phyloP scores from a whole-genome alignment of 2,888 invertebrate genomes.

The Gryllus longicercus region DNA sequence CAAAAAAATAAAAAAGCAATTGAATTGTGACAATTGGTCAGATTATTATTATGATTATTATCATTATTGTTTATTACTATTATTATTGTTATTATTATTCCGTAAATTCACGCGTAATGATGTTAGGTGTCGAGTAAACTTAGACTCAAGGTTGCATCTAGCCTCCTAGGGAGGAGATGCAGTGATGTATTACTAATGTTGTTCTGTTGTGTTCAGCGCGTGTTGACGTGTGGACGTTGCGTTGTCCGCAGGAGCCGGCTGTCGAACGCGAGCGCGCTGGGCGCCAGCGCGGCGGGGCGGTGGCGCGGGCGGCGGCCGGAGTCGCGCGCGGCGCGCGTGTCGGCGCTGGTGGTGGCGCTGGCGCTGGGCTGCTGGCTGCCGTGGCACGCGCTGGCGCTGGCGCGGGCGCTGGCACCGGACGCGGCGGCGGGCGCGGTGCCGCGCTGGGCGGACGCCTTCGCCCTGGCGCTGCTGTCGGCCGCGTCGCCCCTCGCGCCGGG shows the following conservation, averaged over 20 bases:
- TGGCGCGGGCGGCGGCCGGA: slow-evolving; percentile 62
- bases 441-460: slow-evolving; percentile 42
- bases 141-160: too few relatives aligned
- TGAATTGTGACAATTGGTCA: too few relatives aligned
- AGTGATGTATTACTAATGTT: neutral
- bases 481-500: slow-evolving; percentile 68
- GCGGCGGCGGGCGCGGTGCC: slow-evolving; percentile 40
- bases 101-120: too few relatives aligned
- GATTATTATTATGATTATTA: too few relatives aligned
- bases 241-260: slow-evolving; percentile 75
- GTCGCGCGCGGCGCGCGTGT: slow-evolving; percentile 83
- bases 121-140: too few relatives aligned
- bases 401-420: slow-evolving; percentile 44
- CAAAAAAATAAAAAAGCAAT: too few relatives aligned
- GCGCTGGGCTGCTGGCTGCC: slow-evolving; percentile 58
- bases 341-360: slow-evolving; percentile 72
- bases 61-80: too few relatives aligned
- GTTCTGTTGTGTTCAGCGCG: too few relatives aligned
- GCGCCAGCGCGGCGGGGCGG: slow-evolving; percentile 50
- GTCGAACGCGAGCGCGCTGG: slow-evolving; percentile 78
- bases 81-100: too few relatives aligned
- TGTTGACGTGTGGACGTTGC: slow-evolving; percentile 49
- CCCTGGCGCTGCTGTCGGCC: slow-evolving; percentile 52
- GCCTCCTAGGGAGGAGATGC: too few relatives aligned
- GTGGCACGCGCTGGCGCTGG: slow-evolving; percentile 47